Conservation (phyloP, 2,888 invertebrate species). For the Anthrax anthrax region DNA sequence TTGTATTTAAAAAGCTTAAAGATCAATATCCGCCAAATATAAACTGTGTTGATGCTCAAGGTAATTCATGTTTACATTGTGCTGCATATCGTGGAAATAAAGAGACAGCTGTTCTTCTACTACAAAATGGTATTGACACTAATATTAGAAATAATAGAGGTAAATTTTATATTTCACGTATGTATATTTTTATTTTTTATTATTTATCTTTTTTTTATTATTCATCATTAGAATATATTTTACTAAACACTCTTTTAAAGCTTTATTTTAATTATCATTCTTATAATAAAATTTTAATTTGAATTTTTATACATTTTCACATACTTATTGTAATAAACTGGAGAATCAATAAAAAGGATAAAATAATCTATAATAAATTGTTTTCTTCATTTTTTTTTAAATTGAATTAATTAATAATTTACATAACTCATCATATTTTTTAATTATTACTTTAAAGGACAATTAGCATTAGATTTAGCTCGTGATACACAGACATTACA, state of each 20-base stretch:
- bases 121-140: conserved; percentile 52
- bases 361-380: too few species aligned
- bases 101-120: conserved; percentile 44
- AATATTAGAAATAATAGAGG: conserved; percentile 45
- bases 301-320: neutral
- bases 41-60: conserved; percentile 47
- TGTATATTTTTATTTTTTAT: too few species aligned
- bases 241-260: too few species aligned
- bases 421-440: too few species aligned
- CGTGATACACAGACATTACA: conserved; percentile 47
- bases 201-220: too few species aligned
- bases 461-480: conserved; percentile 46
- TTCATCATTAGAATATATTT: too few species aligned
- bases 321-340: too few species aligned
- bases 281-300: conserved; percentile 2
- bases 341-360: too few species aligned
- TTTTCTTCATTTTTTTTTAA: neutral
- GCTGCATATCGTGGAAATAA: conserved; percentile 51
- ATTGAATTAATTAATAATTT: conserved; percentile 6
- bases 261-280: too few species aligned
- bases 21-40: conserved; percentile 43
- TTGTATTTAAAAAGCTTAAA: conserved; percentile 36
- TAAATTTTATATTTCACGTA: conserved; percentile 17
- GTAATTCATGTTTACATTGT: conserved; percentile 51
- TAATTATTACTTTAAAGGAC: conserved; percentile 34